These are phyloP conservation scores for Sitta carolinensis DNA, from an alignment of 2,797 vertebrate genomes.

Conservation along the genomic window DNA sequence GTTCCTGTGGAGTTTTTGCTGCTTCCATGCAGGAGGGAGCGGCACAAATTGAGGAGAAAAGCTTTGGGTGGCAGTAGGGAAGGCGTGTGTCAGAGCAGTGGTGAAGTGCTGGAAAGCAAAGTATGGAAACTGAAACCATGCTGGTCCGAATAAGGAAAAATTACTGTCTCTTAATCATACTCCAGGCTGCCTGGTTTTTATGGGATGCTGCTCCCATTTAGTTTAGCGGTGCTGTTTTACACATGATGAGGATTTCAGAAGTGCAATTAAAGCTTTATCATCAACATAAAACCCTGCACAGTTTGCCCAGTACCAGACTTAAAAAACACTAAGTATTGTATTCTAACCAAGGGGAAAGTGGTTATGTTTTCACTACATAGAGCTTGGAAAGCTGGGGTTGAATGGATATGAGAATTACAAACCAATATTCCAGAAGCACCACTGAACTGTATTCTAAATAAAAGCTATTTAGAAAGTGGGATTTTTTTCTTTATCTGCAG, in stretches of 20 bases:
- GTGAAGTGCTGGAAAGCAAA: not conserved
- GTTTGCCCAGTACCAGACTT: not conserved
- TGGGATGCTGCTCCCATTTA: not conserved
- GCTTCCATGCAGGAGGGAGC: not conserved
- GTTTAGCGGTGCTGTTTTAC: not conserved
- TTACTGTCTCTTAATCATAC: not conserved
- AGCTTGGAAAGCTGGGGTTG: not conserved
- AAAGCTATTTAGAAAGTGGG: not conserved
- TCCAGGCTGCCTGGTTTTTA: not conserved
- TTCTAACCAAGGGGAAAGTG: not conserved
- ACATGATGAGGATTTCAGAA: not conserved
- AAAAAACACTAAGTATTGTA: not conserved
- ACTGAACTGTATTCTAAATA: not conserved
- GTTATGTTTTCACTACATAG: not conserved
- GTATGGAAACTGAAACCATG: not conserved
- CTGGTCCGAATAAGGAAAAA: not conserved
- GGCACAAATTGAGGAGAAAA: not conserved
- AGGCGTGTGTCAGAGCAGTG: not conserved
- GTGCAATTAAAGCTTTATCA: not conserved
- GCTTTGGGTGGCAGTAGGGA: not conserved
- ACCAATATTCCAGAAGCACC: not conserved
- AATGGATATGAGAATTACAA: not conserved
- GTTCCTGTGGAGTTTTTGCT: not conserved
- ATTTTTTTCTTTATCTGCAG: not conserved
- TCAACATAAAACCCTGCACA: not conserved